Evolutionary conservation across 2,113 vertebrate species (phyloP).

Genomic region (Terrapene triunguis): DNA sequence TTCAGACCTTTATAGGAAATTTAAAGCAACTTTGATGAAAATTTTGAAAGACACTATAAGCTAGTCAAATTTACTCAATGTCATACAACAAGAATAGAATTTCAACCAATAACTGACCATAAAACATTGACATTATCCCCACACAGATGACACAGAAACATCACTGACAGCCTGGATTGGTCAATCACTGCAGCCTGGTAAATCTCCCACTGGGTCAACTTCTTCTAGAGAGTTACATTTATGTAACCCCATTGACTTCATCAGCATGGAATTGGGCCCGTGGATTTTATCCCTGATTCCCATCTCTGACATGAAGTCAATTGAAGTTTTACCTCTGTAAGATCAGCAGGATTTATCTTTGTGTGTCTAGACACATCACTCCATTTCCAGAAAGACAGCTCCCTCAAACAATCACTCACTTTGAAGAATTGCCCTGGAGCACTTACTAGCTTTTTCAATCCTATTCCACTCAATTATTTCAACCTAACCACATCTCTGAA

Average conservation of each 20-base stretch:
- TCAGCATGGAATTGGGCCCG: background rate
- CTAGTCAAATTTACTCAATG: background rate
- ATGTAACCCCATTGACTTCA: background rate
- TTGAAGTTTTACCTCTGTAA: background rate
- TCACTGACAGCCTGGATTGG: background rate
- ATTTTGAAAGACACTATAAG: background rate
- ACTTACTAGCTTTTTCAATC: fast-evolving
- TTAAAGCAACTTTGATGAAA: background rate
- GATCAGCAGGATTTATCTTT: background rate
- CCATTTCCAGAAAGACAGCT: background rate
- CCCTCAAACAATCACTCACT: fast-evolving
- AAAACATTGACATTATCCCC: background rate
- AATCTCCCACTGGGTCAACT: background rate
- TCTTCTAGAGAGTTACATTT: background rate
- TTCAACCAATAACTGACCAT: background rate
- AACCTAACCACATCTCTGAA: background rate
- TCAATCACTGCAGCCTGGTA: background rate
- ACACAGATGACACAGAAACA: background rate
- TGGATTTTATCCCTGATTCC: background rate
- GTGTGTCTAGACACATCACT: fast-evolving
- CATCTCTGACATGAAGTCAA: background rate
- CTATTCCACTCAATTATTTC: background rate
- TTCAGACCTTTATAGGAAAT: background rate
- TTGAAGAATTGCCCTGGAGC: background rate
- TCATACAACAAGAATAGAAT: background rate